A percentile compares a stretch with the other conserved stretches of the same genome.
Evolutionary conservation across 2,113 vertebrate species (phyloP).

Genomic region (Rynchops niger): DNA sequence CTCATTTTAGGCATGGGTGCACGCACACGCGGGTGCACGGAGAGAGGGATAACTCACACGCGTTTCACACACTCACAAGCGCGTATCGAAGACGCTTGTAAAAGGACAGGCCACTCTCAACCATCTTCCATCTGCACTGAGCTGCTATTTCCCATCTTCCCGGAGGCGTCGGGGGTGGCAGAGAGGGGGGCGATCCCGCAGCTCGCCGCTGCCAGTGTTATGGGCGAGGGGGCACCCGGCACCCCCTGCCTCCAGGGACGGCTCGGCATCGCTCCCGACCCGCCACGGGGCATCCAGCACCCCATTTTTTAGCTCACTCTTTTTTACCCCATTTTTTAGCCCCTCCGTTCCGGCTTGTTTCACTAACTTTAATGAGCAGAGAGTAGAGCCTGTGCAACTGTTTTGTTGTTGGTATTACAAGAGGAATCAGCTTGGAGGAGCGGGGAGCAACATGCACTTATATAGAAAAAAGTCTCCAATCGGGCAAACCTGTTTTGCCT

Average conservation of each 20-base stretch:
- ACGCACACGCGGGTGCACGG: fast-evolving
- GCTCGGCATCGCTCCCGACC: no score
- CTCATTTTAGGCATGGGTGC: fast-evolving
- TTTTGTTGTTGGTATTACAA: background rate
- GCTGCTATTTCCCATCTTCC: background rate
- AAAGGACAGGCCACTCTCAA: no score
- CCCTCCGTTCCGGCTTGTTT: background rate
- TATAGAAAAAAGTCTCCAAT: background rate
- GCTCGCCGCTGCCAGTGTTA: fast-evolving
- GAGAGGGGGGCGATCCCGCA: background rate
- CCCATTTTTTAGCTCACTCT: background rate
- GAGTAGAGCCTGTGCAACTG: background rate
- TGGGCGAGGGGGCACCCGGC: background rate
- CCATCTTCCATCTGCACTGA: background rate
- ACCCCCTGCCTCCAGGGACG: background rate
- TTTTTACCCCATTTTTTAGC: background rate
- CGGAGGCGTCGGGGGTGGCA: fast-evolving
- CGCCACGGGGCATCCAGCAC: fast-evolving
- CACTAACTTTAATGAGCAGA: background rate
- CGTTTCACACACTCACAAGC: background rate
- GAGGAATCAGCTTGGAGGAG: background rate
- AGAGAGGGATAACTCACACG: background rate
- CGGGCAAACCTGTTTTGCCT: background rate
- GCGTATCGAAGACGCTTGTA: background rate
- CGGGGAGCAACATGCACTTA: background rate